These are phyloP conservation scores for Gila robusta DNA, from an alignment of 2,797 vertebrate species.

Conservation along the genomic window DNA sequence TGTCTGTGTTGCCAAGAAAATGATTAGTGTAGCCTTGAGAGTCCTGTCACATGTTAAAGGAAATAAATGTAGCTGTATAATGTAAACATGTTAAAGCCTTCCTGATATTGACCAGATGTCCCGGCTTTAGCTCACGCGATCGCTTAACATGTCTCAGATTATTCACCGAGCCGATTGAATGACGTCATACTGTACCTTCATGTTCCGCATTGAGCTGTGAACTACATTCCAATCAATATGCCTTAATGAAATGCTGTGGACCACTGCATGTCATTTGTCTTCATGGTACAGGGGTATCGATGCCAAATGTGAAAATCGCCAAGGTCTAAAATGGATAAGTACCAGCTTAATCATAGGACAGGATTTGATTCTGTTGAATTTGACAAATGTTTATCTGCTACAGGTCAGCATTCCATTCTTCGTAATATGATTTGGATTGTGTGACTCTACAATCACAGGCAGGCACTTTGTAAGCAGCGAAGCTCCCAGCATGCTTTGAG, in stretches of 20 bases:
- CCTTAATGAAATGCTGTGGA: conserved; percentile 49
- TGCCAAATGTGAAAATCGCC: conserved; percentile 12
- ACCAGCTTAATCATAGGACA: neutral
- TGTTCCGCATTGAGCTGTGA: conserved; percentile 15
- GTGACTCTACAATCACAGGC: neutral
- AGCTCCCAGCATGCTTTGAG: neutral
- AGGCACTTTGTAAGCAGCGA: neutral
- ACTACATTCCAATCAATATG: conserved; percentile 48
- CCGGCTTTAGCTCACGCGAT: neutral
- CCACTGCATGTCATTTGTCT: conserved; percentile 44
- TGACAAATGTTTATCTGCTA: neutral
- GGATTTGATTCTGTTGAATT: neutral
- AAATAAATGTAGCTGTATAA: conserved; percentile 13
- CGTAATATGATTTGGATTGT: conserved; percentile 25
- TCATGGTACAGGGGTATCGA: conserved; percentile 12
- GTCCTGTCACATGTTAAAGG: neutral
- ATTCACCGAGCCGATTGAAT: neutral
- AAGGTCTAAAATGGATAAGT: conserved; percentile 20
- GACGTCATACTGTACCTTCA: conserved; percentile 38
- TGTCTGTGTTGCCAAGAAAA: conserved; percentile 25
- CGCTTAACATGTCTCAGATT: conserved; percentile 1
- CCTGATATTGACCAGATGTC: conserved; percentile 23
- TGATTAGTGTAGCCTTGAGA: conserved; percentile 23
- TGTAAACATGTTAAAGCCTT: conserved; percentile 30
- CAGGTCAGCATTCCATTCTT: neutral